phyloP scores from a whole-genome alignment of 2,888 invertebrate species.

The Pheosia tremula region DNA sequence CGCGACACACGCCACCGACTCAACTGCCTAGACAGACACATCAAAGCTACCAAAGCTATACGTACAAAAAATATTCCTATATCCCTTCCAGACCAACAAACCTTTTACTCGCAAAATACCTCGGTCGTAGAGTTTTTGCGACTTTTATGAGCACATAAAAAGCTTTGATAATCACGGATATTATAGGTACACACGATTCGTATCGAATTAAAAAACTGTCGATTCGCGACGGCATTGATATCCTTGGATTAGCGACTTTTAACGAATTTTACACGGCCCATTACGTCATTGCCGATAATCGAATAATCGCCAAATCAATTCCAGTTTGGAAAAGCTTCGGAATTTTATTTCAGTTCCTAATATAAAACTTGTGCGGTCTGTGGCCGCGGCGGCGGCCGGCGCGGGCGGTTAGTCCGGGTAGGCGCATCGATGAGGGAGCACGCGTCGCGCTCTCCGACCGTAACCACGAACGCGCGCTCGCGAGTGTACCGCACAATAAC shows the following conservation, averaged over 20 bases:
- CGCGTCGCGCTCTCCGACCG: constrained; percentile 59
- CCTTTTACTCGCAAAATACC: constrained; percentile 15
- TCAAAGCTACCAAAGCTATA: constrained; percentile 3
- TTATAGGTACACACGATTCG: constrained; percentile 28
- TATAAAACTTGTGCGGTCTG: constrained; percentile 58
- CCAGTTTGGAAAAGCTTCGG: constrained; percentile 57
- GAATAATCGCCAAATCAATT: constrained; percentile 54
- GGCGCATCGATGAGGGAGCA: constrained; percentile 75
- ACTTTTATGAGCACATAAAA: constrained; percentile 36
- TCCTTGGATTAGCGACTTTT: constrained; percentile 37
- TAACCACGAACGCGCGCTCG: constrained; percentile 62
- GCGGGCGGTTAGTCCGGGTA: constrained; percentile 63
- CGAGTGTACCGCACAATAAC: constrained; percentile 61
- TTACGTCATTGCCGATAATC: constrained; percentile 52
- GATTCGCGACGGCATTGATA: constrained; percentile 34
- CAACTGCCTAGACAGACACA: constrained; percentile 9
- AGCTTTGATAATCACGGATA: constrained; percentile 36
- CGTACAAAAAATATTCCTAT: constrained; percentile 17
- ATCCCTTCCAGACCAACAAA: constrained; percentile 10
- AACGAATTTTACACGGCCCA: constrained; percentile 38
- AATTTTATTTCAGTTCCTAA: constrained; percentile 71
- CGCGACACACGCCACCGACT: constrained; percentile 21
- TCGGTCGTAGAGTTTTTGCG: constrained; percentile 26
- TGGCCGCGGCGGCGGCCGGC: constrained; percentile 42
- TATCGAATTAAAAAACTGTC: constrained; percentile 36